Base-by-base conservation (phyloP, 1,140 invertebrate genomes). In the Pteromalus puparum region DNA sequence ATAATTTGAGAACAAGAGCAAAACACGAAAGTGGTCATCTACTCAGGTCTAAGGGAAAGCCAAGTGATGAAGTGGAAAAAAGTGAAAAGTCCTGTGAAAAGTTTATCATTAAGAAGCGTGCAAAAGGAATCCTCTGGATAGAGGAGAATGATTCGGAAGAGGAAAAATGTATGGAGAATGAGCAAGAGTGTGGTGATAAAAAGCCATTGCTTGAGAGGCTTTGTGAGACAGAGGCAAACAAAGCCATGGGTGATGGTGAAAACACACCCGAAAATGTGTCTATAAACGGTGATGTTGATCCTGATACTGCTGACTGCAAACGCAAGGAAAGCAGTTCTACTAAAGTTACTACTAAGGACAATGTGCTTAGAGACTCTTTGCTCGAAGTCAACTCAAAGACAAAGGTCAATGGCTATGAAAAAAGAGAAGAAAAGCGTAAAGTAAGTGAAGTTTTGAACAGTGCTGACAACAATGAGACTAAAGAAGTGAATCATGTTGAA, bases 71-170 rank as follows among this genome's bases (percentile, higher is more conserved):
- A 21, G 86, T 90, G 0, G 88, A 90, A 1, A 91, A 92, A 34
- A 85, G 79, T 26, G 88, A 85, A 79, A 91, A 93, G 0, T 53
- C 42, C 9, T 92, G 90, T 65, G 91, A 93, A 1, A 93, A 93
- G 26, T 93, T 89, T 70, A 92, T 90, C 2, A 93, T 93, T 48
- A 93, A 92, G 38, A 93, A 93, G 48, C 89, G 92, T 34, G 87
- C 92, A 9, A 93, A 93, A 73, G 92, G 92, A 24, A 92, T 92
- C 6, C 92, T 93, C 24, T 93, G 92, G 92, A 89, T 93, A 24
- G 92, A 92, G 68, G 91, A 92, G 42, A 91, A 91, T 46, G 89
- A 90, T 13, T 87, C 90, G 0, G 87, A 87, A 1, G 89, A 91
- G 1, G 89, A 87, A 5, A 87, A 89, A 10, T 65, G 88, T 67